Percentiles rank a stretch among this genome's conserved stretches.
These are phyloP conservation scores for Drosophila nigricruria DNA, from an alignment of 2,888 invertebrate species.

Conservation along the genomic window DNA sequence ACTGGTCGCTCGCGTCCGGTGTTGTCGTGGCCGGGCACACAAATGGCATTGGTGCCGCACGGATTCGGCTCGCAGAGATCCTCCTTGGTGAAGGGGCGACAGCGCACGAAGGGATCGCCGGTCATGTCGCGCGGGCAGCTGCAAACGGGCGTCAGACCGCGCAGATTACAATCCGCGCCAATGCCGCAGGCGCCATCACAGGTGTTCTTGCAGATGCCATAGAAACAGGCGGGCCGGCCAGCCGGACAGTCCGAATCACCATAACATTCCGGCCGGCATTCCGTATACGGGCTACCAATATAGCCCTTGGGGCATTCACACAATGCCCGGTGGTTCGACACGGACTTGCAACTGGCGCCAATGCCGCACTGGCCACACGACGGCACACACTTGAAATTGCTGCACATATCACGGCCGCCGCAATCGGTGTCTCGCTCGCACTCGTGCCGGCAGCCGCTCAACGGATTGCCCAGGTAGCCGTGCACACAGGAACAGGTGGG, in stretches of 20 bases:
- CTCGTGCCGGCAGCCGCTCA: conserved; percentile 92
- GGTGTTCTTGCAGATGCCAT: conserved; percentile 93
- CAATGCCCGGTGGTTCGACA: conserved; percentile 90
- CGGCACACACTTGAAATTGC: conserved; percentile 90
- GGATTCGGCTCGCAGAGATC: conserved; percentile 95
- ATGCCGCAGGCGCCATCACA: conserved; percentile 93
- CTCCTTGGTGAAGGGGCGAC: conserved; percentile 92
- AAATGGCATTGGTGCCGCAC: conserved; percentile 89
- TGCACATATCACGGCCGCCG: conserved; percentile 89
- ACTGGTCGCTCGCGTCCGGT: conserved; percentile 93
- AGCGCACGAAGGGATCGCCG: conserved; percentile 93
- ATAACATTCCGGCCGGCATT: conserved; percentile 93
- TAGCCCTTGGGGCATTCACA: conserved; percentile 94
- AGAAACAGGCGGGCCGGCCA: conserved; percentile 91
- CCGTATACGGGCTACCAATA: conserved; percentile 91
- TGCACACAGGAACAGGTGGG: conserved; percentile 92
- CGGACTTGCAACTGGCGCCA: conserved; percentile 91
- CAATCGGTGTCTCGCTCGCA: conserved; percentile 93
- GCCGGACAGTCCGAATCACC: conserved; percentile 92
- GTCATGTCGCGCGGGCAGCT: conserved; percentile 95
- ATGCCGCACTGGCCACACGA: conserved; percentile 92
- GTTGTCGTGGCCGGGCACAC: conserved; percentile 93
- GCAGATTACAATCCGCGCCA: conserved; percentile 91
- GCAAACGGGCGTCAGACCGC: conserved; percentile 93
- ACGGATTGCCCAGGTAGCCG: conserved; percentile 91